phyloP scores from a whole-genome alignment of 1,140 invertebrate species.

The Cydia amplana region DNA sequence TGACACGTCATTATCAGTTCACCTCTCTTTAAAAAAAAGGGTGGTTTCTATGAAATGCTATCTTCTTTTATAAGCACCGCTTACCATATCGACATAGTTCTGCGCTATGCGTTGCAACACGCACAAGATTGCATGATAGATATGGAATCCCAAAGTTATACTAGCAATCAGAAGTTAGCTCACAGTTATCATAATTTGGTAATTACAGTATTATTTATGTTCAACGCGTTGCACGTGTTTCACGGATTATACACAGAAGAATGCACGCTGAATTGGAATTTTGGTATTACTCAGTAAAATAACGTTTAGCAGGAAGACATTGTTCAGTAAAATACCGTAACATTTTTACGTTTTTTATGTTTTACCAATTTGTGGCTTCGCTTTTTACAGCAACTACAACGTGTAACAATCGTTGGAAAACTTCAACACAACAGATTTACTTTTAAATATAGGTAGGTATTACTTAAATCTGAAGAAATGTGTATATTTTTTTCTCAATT shows the following conservation, averaged over 20 bases:
- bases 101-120: neutral
- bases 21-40: no score
- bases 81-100: neutral
- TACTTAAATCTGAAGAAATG: neutral
- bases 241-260: no score
- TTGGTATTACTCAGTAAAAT: neutral
- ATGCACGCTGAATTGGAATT: neutral
- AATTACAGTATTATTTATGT: neutral
- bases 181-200: constrained; percentile 19
- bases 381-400: neutral
- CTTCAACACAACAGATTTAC: no score
- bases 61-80: neutral
- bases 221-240: neutral
- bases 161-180: constrained; percentile 15
- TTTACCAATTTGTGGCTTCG: neutral
- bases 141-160: constrained; percentile 1
- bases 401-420: neutral
- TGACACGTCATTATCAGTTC: no score
- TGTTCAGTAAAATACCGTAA: neutral
- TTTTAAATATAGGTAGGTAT: neutral
- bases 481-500: neutral
- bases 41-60: neutral
- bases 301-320: neutral
- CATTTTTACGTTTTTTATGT: neutral
- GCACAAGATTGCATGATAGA: neutral